phyloP scores from a whole-genome alignment of 2,797 vertebrate genomes.

The Nyctibius grandis region DNA sequence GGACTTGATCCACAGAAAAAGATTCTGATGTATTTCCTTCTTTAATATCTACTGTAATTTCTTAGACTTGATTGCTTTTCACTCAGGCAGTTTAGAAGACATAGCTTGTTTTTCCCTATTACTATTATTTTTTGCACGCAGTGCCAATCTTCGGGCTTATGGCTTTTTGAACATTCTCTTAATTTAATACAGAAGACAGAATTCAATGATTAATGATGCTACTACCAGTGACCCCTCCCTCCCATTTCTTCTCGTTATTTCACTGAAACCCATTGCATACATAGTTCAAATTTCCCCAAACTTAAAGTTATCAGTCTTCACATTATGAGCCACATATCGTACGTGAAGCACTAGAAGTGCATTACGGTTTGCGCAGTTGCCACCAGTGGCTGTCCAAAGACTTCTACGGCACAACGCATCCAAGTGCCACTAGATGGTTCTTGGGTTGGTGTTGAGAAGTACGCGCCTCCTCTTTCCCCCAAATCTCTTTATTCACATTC shows the following conservation, averaged over 20 bases:
- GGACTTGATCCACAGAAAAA: conserved; percentile 72
- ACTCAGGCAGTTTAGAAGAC: conserved; percentile 78
- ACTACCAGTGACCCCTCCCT: conserved; percentile 5
- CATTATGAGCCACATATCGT: conserved; percentile 24
- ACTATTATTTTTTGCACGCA: conserved; percentile 64
- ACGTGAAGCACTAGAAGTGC: conserved; percentile 14
- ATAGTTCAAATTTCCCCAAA: conserved; percentile 9
- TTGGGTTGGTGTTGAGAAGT: neutral
- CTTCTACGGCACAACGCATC: conserved; percentile 18
- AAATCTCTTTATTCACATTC: conserved; percentile 3
- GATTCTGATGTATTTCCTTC: conserved; percentile 66
- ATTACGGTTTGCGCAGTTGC: conserved; percentile 15
- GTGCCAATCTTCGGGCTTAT: conserved; percentile 81
- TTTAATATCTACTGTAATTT: conserved; percentile 68
- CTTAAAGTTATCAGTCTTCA: conserved; percentile 6
- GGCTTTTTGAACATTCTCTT: conserved; percentile 76
- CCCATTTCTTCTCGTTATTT: conserved; percentile 29
- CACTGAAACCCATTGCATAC: conserved; percentile 48
- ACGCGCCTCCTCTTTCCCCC: neutral
- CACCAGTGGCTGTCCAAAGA: conserved; percentile 40
- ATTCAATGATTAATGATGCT: conserved; percentile 58
- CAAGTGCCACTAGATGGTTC: conserved; percentile 2
- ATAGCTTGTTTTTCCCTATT: conserved; percentile 59
- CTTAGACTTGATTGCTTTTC: conserved; percentile 73
- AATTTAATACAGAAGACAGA: conserved; percentile 70